Percentiles rank a stretch among this genome's conserved stretches.
These are phyloP conservation scores for Noctuana brunneofusca DNA, from an alignment of 2,888 invertebrate genomes.

Conservation along the genomic window DNA sequence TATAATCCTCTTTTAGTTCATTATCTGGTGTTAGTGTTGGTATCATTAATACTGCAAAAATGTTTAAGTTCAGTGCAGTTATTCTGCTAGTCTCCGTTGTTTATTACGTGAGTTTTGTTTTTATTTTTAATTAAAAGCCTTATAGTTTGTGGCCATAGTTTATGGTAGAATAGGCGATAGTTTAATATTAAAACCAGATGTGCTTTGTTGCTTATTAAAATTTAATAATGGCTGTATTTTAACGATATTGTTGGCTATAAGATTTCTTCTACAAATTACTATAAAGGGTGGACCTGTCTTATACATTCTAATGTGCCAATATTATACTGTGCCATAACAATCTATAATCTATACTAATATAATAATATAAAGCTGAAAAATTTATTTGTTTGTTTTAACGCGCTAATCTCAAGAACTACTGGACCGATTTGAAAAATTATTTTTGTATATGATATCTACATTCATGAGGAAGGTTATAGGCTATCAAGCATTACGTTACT, in stretches of 20 bases:
- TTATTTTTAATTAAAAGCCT: constrained; percentile 22
- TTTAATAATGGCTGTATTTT: not conserved
- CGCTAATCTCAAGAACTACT: too few species aligned
- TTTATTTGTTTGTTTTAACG: too few species aligned
- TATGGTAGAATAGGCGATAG: not conserved
- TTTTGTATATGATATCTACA: too few species aligned
- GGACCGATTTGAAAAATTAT: too few species aligned
- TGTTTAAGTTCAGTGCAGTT: constrained; percentile 27
- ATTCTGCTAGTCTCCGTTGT: constrained; percentile 25
- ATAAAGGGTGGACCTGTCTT: too few species aligned
- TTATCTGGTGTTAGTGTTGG: constrained; percentile 17
- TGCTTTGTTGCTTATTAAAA: constrained; percentile 1
- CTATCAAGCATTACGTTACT: too few species aligned
- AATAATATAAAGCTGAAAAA: too few species aligned
- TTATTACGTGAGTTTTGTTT: constrained; percentile 28
- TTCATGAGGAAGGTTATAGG: too few species aligned
- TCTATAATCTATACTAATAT: too few species aligned
- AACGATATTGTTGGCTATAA: not conserved
- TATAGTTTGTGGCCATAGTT: not conserved
- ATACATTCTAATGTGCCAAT: too few species aligned
- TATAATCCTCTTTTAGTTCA: constrained; percentile 31
- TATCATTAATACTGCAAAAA: constrained; percentile 21
- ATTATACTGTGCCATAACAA: too few species aligned
- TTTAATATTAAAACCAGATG: not conserved
- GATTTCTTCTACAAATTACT: not conserved